These are phyloP conservation scores for Setipinna tenuifilis DNA, from an alignment of 2,797 vertebrate species.

Conservation along the genomic window DNA sequence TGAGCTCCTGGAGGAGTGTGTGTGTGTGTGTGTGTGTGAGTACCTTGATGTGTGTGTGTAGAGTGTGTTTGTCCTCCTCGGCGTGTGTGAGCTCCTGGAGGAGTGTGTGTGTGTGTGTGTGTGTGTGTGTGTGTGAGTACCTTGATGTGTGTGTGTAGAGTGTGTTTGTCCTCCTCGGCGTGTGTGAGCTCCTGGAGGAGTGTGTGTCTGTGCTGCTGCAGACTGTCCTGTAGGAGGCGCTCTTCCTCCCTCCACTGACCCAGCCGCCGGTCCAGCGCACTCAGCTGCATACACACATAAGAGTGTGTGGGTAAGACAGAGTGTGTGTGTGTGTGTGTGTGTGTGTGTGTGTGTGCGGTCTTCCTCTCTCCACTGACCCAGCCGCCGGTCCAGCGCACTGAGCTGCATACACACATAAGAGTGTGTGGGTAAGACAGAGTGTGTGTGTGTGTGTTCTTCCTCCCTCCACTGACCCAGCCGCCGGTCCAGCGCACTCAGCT, in stretches of 20 bases:
- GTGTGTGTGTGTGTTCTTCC: conserved; percentile 65
- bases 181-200: conserved; percentile 50
- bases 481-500: conserved; percentile 70
- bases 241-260: conserved; percentile 75
- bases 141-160: conserved; percentile 56
- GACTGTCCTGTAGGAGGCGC: conserved; percentile 65
- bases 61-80: conserved; percentile 55
- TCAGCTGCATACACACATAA: conserved; percentile 54
- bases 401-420: conserved; percentile 54
- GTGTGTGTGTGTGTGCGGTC: conserved; percentile 73
- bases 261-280: conserved; percentile 70
- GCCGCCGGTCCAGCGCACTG: conserved; percentile 67
- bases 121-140: conserved; percentile 56
- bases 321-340: conserved; percentile 49
- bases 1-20: not conserved
- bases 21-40: no score
- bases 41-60: not conserved
- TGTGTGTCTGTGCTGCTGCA: conserved; percentile 69
- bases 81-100: not conserved
- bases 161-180: not conserved
- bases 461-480: conserved; percentile 70
- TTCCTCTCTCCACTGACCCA: conserved; percentile 73
- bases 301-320: not conserved
- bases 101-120: conserved; percentile 22
- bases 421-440: not conserved